Base-by-base conservation (phyloP, 2,797 vertebrate genomes). In the Aphelocoma californica region DNA sequence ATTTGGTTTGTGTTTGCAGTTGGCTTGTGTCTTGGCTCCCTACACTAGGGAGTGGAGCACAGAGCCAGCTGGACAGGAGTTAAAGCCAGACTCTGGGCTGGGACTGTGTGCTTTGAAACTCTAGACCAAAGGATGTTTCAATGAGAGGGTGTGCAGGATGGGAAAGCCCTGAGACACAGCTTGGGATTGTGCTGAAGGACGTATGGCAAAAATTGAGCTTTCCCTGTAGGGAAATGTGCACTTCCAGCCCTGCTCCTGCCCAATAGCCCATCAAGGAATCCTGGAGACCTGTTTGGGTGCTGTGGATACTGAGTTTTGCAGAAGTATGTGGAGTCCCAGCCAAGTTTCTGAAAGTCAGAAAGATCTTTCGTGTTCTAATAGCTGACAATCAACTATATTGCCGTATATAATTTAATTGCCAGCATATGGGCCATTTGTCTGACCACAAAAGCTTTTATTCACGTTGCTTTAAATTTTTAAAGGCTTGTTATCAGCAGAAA, bases 381-480 rank as follows among this genome's bases (percentile, higher is more conserved):
- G 79, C 75, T 90, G 80, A 47, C 51, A 48, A 24, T 79, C 61
- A 58, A 69, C 81, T 40, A 28, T 83, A 69, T 74, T 92, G 84
- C 69, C 0, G 1, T 42, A 25, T 81, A 79, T 79, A 70, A 90
- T 73, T 79, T 92, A 92, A 97, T 88, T 88, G 80, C 58, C 74
- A 90, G 66, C 80, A 85, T 82, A 77, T 84, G 88, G 56, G 29
- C 73, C 28, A 12, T 84, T 88, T 92, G 34, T 90, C 75, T 93
- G 92, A 79, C 92, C 91, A 86, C 73, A 91, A 75, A 92, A 86
- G 36, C 80, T 93, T 93, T 93, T 81, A 81, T 91, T 94, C 73
- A 31, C 1, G 0, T 84, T 84, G 53, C 73, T 88, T 95, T 80
- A 87, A n/a, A 80, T 77, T 93, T 93, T 93, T 71, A 73, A 92